phyloP scores from a whole-genome alignment of 2,888 invertebrate species.

The Gastrophysa polygoni region DNA sequence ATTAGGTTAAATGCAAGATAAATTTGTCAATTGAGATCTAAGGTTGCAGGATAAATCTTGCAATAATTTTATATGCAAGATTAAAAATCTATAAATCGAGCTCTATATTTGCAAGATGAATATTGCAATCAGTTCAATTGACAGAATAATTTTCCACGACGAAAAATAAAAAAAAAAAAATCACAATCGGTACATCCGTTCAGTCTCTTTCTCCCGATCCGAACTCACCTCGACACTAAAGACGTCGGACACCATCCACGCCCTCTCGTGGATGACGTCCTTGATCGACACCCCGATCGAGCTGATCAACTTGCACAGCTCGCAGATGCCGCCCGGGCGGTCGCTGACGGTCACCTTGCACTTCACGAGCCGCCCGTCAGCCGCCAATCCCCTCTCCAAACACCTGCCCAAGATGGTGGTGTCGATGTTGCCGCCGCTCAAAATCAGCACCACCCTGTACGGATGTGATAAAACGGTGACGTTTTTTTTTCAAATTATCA shows the following conservation, averaged over 20 bases:
- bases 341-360: slow-evolving; percentile 83
- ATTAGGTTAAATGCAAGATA: too few species aligned
- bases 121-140: too few species aligned
- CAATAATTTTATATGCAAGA: too few species aligned
- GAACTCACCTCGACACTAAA: slow-evolving; percentile 72
- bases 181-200: background rate
- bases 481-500: background rate
- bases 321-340: slow-evolving; percentile 86
- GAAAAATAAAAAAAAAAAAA: background rate
- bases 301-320: slow-evolving; percentile 77
- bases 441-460: slow-evolving; percentile 83
- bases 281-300: slow-evolving; percentile 87
- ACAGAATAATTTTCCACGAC: background rate
- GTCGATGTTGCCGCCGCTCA: slow-evolving; percentile 92
- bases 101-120: too few species aligned
- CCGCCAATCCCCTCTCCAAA: slow-evolving; percentile 85
- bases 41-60: too few species aligned
- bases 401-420: slow-evolving; percentile 89
- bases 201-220: background rate
- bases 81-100: too few species aligned
- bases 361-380: slow-evolving; percentile 78
- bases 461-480: background rate
- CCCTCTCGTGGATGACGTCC: slow-evolving; percentile 94
- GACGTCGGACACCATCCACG: slow-evolving; percentile 91
- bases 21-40: too few species aligned